These are phyloP conservation scores for Ectropis grisescens DNA, from an alignment of 1,140 invertebrate species.

Conservation along the genomic window DNA sequence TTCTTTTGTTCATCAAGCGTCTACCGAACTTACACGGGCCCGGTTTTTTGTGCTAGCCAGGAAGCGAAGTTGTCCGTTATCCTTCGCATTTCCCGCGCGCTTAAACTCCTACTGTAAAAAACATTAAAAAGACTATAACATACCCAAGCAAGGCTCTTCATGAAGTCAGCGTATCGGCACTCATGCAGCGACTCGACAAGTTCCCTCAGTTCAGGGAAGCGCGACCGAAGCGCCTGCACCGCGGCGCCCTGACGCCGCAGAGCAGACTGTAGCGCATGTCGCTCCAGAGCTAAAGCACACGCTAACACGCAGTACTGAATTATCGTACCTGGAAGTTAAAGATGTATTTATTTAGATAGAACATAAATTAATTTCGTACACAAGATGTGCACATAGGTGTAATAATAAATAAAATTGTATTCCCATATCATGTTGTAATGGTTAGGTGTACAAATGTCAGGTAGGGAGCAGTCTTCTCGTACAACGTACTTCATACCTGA, in stretches of 20 bases:
- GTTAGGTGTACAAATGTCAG: too few species aligned
- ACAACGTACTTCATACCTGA: too few species aligned
- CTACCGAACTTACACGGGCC: too few species aligned
- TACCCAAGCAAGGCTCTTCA: slow-evolving; percentile 86
- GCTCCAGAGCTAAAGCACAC: slow-evolving; percentile 59
- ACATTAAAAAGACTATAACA: slow-evolving; percentile 32
- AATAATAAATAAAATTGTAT: too few species aligned
- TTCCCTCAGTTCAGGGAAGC: slow-evolving; percentile 87
- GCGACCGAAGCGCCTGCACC: slow-evolving; percentile 94
- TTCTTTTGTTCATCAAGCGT: too few species aligned
- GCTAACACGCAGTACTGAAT: slow-evolving; percentile 69
- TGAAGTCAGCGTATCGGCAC: slow-evolving; percentile 97
- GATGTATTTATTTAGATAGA: background rate
- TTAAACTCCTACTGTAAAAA: too few species aligned
- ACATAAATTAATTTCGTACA: slow-evolving; percentile 2
- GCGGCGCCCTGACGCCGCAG: slow-evolving; percentile 85
- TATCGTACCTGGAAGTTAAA: slow-evolving; percentile 52
- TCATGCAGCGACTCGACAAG: slow-evolving; percentile 97
- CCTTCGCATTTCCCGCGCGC: too few species aligned
- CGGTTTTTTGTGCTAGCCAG: too few species aligned
- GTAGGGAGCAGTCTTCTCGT: too few species aligned
- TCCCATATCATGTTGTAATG: too few species aligned
- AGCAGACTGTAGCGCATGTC: slow-evolving; percentile 61
- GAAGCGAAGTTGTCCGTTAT: too few species aligned
- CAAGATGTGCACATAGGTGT: too few species aligned